A percentile compares a stretch with the other conserved stretches of the same genome.
These are phyloP conservation scores for Poecile montanus DNA, from an alignment of 2,797 vertebrate species.

Conservation along the genomic window DNA sequence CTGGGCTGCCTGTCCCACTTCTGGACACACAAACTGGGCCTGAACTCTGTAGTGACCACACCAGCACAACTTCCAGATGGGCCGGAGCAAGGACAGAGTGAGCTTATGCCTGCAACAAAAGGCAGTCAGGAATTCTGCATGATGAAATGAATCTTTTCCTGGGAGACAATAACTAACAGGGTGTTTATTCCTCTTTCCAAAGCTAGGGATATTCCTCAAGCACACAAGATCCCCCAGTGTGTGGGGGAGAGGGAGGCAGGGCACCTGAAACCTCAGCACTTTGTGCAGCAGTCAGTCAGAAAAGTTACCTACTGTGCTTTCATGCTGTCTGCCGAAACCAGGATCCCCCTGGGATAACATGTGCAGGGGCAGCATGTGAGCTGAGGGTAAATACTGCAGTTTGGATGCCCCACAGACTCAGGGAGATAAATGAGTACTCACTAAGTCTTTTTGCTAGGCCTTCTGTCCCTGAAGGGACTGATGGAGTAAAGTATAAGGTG, in stretches of 20 bases:
- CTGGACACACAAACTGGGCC: background rate
- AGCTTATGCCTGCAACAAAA: background rate
- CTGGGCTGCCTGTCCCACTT: background rate
- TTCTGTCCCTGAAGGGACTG: background rate
- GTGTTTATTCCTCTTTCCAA: background rate
- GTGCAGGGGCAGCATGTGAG: background rate
- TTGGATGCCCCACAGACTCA: background rate
- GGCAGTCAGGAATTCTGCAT: background rate
- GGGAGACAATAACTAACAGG: background rate
- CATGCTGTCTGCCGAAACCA: background rate
- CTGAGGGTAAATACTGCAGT: background rate
- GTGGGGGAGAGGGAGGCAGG: background rate
- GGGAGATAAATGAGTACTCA: background rate
- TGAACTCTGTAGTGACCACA: background rate
- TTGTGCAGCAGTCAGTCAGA: accelerated
- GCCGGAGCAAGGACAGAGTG: background rate
- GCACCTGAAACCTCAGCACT: background rate
- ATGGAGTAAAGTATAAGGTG: background rate
- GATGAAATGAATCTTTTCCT: background rate
- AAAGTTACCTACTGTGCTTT: background rate
- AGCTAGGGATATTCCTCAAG: background rate
- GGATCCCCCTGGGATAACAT: background rate
- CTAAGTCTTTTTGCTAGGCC: background rate
- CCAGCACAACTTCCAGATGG: background rate
- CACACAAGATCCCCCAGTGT: background rate